Conservation (phyloP, 1,140 invertebrate genomes). For the Megalopta genalis region DNA sequence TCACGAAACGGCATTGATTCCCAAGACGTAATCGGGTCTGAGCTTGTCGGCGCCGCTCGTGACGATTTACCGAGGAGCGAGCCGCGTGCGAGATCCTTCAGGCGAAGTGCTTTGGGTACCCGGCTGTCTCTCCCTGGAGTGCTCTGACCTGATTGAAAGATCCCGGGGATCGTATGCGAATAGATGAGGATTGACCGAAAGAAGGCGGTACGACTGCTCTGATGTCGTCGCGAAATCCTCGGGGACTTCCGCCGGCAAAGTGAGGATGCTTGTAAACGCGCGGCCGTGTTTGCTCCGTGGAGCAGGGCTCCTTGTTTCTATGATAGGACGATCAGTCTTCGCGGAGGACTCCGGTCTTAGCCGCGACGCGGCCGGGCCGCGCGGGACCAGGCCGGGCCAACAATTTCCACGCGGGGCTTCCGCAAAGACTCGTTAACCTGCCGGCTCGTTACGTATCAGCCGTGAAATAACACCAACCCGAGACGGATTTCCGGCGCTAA, state of each 20-base stretch:
- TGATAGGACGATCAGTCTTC: slow-evolving; percentile 39
- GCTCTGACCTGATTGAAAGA: slow-evolving; percentile 32
- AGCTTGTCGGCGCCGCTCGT: neutral
- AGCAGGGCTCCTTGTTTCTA: slow-evolving; percentile 47
- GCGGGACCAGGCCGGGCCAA: slow-evolving; percentile 12
- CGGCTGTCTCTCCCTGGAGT: slow-evolving; percentile 25
- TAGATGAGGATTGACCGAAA: slow-evolving; percentile 60
- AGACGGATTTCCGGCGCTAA: slow-evolving; percentile 5
- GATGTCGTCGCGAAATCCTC: slow-evolving; percentile 42
- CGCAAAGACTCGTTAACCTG: slow-evolving; percentile 44
- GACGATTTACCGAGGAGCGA: slow-evolving; percentile 18
- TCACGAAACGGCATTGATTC: slow-evolving; percentile 21
- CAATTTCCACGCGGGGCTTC: slow-evolving; percentile 33
- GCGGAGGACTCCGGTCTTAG: no score
- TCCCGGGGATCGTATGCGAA: slow-evolving; percentile 35
- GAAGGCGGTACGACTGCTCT: slow-evolving; percentile 7
- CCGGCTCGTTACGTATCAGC: slow-evolving; percentile 1
- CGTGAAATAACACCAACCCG: slow-evolving; percentile 8
- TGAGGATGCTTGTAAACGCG: slow-evolving; percentile 64
- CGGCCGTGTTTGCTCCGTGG: slow-evolving; percentile 29
- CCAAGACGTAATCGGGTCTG: neutral
- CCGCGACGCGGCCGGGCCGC: neutral
- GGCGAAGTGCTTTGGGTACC: slow-evolving; percentile 6
- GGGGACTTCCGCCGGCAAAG: slow-evolving; percentile 57
- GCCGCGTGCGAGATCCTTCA: slow-evolving; percentile 7